These are phyloP conservation scores for Ptychadena robeensis DNA, from an alignment of 2,797 vertebrate species.

Conservation along the genomic window DNA sequence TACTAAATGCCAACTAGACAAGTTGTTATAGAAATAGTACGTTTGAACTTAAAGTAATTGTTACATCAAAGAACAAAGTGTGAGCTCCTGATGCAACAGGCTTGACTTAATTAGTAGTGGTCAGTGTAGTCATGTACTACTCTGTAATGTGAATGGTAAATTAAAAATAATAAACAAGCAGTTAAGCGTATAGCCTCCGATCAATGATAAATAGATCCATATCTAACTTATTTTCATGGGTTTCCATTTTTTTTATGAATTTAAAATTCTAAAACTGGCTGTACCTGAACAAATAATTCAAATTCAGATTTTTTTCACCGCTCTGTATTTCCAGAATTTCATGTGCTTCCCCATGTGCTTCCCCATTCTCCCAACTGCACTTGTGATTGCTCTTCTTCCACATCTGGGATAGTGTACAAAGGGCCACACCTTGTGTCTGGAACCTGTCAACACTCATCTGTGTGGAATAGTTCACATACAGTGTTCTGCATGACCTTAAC, in stretches of 20 bases:
- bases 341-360: background rate
- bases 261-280: background rate
- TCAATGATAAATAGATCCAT: no score
- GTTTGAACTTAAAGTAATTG: no score
- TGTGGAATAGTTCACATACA: conserved; percentile 32
- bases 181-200: no score
- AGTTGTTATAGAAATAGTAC: no score
- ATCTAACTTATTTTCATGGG: no score
- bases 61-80: no score
- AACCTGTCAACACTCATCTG: conserved; percentile 32
- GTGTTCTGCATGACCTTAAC: conserved; percentile 32
- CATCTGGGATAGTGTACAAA: conserved; percentile 46
- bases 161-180: no score
- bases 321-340: background rate
- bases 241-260: background rate
- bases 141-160: no score
- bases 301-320: background rate
- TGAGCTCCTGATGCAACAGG: no score
- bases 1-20: no score
- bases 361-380: background rate
- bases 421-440: conserved; percentile 46
- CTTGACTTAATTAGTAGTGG: no score
- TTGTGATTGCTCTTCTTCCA: background rate
- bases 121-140: no score
- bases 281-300: background rate